Evolutionary conservation across 2,797 vertebrate genomes (phyloP).

Genomic region (Oceanodroma leucorhoa): DNA sequence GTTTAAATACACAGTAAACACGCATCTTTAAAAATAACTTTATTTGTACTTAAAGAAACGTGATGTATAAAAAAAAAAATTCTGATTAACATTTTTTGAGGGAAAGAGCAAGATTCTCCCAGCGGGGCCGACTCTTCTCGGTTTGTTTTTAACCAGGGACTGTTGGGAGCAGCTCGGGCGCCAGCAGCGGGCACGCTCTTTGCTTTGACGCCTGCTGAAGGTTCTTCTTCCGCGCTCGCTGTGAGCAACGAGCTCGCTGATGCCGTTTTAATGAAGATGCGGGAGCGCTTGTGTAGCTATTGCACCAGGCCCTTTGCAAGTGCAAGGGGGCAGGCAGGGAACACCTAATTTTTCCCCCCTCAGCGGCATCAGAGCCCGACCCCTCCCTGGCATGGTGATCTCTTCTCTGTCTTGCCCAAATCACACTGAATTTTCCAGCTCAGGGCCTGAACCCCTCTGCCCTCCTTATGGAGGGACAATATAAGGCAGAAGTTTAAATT

Average conservation of each 20-base stretch:
- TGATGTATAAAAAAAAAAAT: not conserved
- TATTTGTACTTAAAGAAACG: not conserved
- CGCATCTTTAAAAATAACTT: not conserved
- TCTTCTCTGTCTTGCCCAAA: not conserved
- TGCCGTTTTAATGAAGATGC: not conserved
- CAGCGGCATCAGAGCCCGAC: not conserved
- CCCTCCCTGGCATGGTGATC: accelerated
- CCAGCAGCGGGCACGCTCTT: not conserved
- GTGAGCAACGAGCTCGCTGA: not conserved
- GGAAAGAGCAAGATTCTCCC: not conserved
- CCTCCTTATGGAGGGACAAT: accelerated
- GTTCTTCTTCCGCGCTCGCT: not conserved
- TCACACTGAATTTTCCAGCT: accelerated
- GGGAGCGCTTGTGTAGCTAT: not conserved
- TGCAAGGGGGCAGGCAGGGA: not conserved
- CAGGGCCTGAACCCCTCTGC: not conserved
- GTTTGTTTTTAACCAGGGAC: not conserved
- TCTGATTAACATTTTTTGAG: not conserved
- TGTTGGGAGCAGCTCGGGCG: not conserved
- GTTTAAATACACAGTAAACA: not conserved
- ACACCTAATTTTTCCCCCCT: accelerated
- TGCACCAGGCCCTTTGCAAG: not conserved
- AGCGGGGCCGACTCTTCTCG: accelerated
- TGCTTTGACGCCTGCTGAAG: accelerated
- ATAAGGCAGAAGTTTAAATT: no score